These are phyloP conservation scores for Gopherus evgoodei DNA, from an alignment of 2,113 vertebrate genomes.

Conservation along the genomic window DNA sequence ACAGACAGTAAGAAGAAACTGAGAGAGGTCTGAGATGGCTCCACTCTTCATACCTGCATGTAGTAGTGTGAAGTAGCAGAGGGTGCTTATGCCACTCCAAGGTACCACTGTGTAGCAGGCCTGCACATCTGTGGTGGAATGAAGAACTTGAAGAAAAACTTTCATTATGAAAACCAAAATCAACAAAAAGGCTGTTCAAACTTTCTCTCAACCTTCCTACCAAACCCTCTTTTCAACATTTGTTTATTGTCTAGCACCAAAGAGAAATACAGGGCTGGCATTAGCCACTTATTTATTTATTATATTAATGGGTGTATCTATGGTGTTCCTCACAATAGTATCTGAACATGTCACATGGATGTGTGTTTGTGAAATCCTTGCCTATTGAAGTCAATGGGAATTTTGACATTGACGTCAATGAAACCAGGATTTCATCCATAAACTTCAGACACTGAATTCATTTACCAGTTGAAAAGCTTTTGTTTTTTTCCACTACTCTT, in stretches of 20 bases:
- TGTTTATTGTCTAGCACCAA: background rate
- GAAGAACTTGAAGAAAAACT: too few relatives aligned
- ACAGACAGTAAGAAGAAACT: too few relatives aligned
- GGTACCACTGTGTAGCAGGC: too few relatives aligned
- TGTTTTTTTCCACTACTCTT: background rate
- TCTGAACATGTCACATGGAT: background rate
- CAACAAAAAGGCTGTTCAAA: fast-evolving
- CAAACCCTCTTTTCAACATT: background rate
- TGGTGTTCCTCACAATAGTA: background rate
- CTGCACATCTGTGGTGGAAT: too few relatives aligned
- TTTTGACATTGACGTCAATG: background rate
- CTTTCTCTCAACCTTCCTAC: background rate
- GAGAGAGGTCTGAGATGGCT: too few relatives aligned
- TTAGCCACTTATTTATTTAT: background rate
- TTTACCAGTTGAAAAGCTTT: background rate
- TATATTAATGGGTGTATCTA: background rate
- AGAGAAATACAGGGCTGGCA: fast-evolving
- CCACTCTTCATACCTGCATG: too few relatives aligned
- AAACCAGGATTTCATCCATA: background rate
- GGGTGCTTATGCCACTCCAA: too few relatives aligned
- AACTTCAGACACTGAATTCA: background rate
- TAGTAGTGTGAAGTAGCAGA: too few relatives aligned
- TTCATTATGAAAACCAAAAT: background rate
- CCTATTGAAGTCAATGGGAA: background rate
- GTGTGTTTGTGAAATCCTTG: background rate